Base-by-base conservation (phyloP, 2,797 vertebrate genomes). In the Lepilemur septentrionalis region DNA sequence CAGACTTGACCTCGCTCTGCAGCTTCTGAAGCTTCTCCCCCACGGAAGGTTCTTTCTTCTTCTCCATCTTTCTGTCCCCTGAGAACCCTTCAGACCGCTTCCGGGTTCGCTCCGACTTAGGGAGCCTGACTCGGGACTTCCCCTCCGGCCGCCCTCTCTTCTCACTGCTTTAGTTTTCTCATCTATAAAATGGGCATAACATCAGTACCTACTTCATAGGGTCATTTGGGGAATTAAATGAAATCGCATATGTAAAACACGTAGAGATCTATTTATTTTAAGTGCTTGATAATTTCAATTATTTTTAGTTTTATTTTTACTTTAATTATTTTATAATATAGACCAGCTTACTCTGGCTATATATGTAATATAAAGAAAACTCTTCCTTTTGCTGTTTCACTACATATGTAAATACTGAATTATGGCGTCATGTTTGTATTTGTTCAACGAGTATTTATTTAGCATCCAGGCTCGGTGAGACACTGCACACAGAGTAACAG, bases 221-320 rank as follows among this genome's bases (percentile, higher is more conserved):
- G 38, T 65, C 48, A 76, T 82, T 84, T 73, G 61, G 48, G 93
- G 67, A 80, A 80, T 59, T 84, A 95, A 86, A 38, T 82, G 69
- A 86, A 59, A 85, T 78, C 35, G 70, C 7, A 41, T 38, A 41
- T 86, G 28, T 46, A 72, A 88, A 88, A 84, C 2, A 69, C 6
- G 3, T 22, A 46, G 70, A 69, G 9, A 41, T 35, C 43, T 86
- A 38, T 65, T 81, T 89, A 84, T 50, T 73, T 76, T 67, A 69
- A 80, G 14, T 2, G 2, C 13, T 63, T 73, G 14, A 35, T 96
- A 7, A 61, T 80, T 94, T 76, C 55, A 23, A 80, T 63, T 12
- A 73, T 52, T 91, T 73, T 84, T 50, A 38, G 9, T 92, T 83
- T 95, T 41, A 69, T 57, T 69, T 96, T 94, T 83, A 70, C n/a